phyloP scores from a whole-genome alignment of 2,797 vertebrate species.

The Rhinella marina region DNA sequence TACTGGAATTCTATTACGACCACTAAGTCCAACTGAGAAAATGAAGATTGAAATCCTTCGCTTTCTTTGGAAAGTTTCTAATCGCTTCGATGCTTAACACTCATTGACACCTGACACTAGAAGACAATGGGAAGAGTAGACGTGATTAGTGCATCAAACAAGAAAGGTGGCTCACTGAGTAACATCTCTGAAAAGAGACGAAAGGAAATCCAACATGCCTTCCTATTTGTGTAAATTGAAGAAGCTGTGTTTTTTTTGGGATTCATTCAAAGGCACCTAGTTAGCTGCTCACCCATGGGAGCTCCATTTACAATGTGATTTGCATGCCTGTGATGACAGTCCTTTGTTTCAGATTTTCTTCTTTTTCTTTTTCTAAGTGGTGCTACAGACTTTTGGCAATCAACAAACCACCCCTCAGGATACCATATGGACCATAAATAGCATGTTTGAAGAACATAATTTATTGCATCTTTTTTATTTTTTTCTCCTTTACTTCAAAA shows the following conservation, averaged over 20 bases:
- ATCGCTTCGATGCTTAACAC: constrained; percentile 43
- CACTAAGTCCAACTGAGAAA: constrained; percentile 47
- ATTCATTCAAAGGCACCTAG: constrained; percentile 38
- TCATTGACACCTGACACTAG: constrained; percentile 59
- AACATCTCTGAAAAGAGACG: not conserved
- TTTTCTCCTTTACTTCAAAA: constrained; percentile 43
- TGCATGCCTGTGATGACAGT: constrained; percentile 47
- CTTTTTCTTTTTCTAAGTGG: constrained; percentile 29
- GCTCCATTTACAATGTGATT: constrained; percentile 46
- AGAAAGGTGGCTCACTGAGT: not conserved
- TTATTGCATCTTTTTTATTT: constrained; percentile 28
- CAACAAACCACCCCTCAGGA: constrained; percentile 50
- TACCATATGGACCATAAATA: constrained; percentile 51
- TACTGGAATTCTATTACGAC: constrained; percentile 7
- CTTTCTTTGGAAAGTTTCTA: constrained; percentile 61
- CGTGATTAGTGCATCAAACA: constrained; percentile 54
- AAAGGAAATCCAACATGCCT: constrained; percentile 52
- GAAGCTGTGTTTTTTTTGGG: constrained; percentile 23
- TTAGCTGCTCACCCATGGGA: constrained; percentile 41
- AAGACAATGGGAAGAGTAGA: constrained; percentile 58
- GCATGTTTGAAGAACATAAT: constrained; percentile 50
- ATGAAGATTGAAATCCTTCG: constrained; percentile 56
- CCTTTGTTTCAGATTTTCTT: constrained; percentile 48
- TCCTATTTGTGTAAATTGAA: constrained; percentile 44
- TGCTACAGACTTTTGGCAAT: constrained; percentile 47